Conservation (phyloP, 37 sponge, comb jelly and placozoan genomes). For the Geodia barretti region DNA sequence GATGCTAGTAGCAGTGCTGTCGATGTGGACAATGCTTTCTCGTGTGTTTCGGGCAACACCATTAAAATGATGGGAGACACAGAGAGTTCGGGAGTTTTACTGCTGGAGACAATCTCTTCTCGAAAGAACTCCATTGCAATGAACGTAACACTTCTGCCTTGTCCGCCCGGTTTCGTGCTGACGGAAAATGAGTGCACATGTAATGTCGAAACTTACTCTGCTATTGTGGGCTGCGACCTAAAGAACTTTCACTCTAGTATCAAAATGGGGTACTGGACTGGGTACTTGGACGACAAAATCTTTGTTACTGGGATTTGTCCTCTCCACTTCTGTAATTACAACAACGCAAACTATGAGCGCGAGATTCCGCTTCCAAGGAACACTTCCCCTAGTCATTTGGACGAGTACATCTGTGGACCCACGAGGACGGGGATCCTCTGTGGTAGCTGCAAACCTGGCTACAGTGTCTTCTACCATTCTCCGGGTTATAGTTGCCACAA, state of each 20-base stretch:
- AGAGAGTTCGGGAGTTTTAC: not conserved
- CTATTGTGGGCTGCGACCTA: not conserved
- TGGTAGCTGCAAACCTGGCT: slow-evolving; percentile 15
- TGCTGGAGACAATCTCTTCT: not conserved
- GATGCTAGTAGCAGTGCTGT: not conserved
- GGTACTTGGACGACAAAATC: slow-evolving; percentile 11
- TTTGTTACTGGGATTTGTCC: slow-evolving; percentile 10
- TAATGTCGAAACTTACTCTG: not conserved
- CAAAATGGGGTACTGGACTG: slow-evolving; percentile 49
- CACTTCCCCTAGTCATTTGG: not conserved
- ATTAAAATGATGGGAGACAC: not conserved
- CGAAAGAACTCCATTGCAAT: slow-evolving; percentile 1
- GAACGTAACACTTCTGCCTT: slow-evolving; percentile 1
- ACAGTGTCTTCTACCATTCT: slow-evolving; percentile 50
- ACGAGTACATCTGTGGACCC: slow-evolving; percentile 34
- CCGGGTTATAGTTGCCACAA: slow-evolving; percentile 9
- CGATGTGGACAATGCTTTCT: not conserved
- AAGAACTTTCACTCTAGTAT: slow-evolving; percentile 1
- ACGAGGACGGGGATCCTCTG: slow-evolving; percentile 31
- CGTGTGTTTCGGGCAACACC: not conserved
- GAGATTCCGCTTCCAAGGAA: slow-evolving; percentile 17
- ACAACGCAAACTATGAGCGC: not conserved
- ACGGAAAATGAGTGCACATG: not conserved
- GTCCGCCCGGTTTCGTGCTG: slow-evolving; percentile 50
- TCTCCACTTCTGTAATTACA: not conserved